phyloP scores from a whole-genome alignment of 2,888 invertebrate species.

The Drosophila ustulata region DNA sequence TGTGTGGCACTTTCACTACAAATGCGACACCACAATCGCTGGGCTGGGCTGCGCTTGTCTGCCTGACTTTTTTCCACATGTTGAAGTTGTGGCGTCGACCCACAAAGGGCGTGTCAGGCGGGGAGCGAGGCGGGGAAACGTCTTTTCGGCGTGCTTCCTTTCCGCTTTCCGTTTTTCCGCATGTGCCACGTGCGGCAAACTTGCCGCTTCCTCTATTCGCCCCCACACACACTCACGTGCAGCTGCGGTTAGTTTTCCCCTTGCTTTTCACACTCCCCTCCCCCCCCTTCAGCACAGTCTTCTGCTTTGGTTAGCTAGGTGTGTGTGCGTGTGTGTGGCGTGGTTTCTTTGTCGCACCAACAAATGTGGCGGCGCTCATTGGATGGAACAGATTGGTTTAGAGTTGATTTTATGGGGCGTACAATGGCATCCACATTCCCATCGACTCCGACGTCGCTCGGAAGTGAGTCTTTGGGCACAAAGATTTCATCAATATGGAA shows the following conservation, averaged over 20 bases:
- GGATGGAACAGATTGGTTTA: slow-evolving; percentile 69
- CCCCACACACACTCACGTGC: slow-evolving; percentile 57
- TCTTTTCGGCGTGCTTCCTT: slow-evolving; percentile 60
- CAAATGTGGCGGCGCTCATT: slow-evolving; percentile 63
- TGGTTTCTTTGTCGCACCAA: slow-evolving; percentile 71
- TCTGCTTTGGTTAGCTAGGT: slow-evolving; percentile 37
- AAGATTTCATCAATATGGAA: slow-evolving; percentile 23
- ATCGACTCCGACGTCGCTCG: neutral
- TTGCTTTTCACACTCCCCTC: neutral
- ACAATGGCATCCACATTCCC: slow-evolving; percentile 5
- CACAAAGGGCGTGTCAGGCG: neutral
- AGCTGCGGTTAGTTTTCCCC: slow-evolving; percentile 66
- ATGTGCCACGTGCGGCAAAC: slow-evolving; percentile 64
- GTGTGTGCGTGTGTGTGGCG: slow-evolving; percentile 38
- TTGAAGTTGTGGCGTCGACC: slow-evolving; percentile 39
- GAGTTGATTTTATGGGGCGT: slow-evolving; percentile 51
- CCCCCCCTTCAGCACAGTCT: slow-evolving; percentile 16
- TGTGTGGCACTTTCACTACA: slow-evolving; percentile 59
- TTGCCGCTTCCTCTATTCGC: slow-evolving; percentile 42
- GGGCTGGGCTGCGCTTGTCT: slow-evolving; percentile 50
- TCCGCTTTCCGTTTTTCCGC: slow-evolving; percentile 38
- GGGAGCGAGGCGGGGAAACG: slow-evolving; percentile 23
- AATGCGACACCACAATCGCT: slow-evolving; percentile 50
- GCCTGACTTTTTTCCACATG: slow-evolving; percentile 47
- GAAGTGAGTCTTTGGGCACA: slow-evolving; percentile 14